These are phyloP conservation scores for Saimiri boliviensis DNA, from an alignment of 2,113 vertebrate genomes.

Conservation along the genomic window DNA sequence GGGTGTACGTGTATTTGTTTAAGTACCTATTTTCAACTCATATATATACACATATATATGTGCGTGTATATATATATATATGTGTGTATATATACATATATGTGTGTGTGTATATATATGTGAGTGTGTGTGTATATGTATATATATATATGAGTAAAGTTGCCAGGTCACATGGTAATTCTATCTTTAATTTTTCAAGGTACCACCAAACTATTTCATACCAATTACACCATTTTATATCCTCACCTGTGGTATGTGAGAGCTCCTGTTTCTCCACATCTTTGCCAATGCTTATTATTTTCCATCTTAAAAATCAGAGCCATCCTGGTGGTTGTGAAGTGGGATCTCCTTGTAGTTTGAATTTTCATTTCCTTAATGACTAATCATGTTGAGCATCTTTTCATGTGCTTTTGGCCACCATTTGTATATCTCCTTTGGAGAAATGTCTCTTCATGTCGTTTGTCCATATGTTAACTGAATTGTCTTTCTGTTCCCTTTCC, in stretches of 20 bases:
- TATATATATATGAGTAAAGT: not conserved
- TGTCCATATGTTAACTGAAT: not conserved
- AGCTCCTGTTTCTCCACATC: not conserved
- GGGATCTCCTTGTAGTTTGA: not conserved
- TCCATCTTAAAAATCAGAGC: not conserved
- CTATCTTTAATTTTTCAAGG: not conserved
- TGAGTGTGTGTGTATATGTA: accelerated
- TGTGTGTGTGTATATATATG: too few species aligned
- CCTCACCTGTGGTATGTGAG: not conserved
- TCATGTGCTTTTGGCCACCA: not conserved
- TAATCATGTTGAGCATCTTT: not conserved
- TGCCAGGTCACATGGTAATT: not conserved
- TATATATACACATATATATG: too few species aligned
- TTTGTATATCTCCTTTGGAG: not conserved
- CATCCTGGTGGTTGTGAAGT: not conserved
- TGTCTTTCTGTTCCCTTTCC: not conserved
- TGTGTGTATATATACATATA: too few species aligned
- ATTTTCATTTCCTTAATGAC: not conserved
- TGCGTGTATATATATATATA: accelerated
- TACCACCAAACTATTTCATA: not conserved
- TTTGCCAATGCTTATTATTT: not conserved
- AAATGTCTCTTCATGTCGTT: not conserved
- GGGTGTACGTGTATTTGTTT: accelerated
- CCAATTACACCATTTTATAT: not conserved
- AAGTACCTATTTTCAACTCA: not conserved